Percentiles rank a stretch among this genome's conserved stretches.
Conservation (phyloP, 2,113 vertebrate species). For the Pagrus major region DNA sequence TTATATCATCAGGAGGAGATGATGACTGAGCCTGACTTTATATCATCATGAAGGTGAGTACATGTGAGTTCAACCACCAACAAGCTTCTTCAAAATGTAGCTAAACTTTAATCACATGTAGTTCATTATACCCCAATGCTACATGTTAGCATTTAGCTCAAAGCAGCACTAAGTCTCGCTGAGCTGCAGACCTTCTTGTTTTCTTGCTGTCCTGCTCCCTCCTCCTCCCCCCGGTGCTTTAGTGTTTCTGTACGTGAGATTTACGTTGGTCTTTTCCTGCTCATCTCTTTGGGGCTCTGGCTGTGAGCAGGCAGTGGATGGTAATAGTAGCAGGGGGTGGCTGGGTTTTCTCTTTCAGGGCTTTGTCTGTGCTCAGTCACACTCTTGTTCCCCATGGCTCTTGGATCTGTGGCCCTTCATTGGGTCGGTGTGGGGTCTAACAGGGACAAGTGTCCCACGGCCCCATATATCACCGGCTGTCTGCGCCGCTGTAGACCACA, state of each 20-base stretch:
- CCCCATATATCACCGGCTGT: conserved; percentile 76
- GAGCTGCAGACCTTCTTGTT: not conserved
- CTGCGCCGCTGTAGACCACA: conserved; percentile 58
- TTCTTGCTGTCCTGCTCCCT: conserved; percentile 20
- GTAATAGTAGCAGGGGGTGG: conserved; percentile 55
- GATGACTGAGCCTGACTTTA: too few relatives aligned
- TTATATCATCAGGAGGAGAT: too few relatives aligned
- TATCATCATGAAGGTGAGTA: too few relatives aligned
- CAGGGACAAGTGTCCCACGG: conserved; percentile 72
- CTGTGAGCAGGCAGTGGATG: conserved; percentile 52
- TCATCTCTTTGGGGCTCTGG: conserved; percentile 51
- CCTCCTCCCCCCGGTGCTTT: not conserved
- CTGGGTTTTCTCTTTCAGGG: conserved; percentile 57
- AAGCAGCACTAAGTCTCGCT: not conserved
- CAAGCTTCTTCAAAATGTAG: too few relatives aligned
- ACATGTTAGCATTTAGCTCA: not conserved
- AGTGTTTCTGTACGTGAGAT: conserved; percentile 43
- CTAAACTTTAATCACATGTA: too few relatives aligned
- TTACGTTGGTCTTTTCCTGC: conserved; percentile 66
- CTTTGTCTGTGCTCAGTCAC: conserved; percentile 77
- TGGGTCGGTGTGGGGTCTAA: conserved; percentile 73
- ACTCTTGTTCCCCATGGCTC: conserved; percentile 59
- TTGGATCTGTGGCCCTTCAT: conserved; percentile 58
- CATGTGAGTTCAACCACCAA: too few relatives aligned
- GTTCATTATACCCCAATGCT: too few relatives aligned